Evolutionary conservation across 1,140 invertebrate species (phyloP).

Genomic region (Polypedilum vanderplanki): DNA sequence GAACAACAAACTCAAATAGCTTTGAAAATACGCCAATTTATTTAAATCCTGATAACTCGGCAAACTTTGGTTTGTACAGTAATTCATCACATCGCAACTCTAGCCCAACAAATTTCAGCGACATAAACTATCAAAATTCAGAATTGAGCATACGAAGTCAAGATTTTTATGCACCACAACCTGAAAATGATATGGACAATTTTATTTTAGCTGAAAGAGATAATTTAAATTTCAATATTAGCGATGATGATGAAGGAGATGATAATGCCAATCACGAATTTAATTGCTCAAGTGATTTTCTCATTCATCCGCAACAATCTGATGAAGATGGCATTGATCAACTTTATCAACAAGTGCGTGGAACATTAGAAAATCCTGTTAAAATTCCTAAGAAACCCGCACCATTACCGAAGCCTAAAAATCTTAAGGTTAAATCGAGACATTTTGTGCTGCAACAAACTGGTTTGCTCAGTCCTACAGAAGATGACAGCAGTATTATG

Average conservation of each 20-base stretch:
- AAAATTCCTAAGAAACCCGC: neutral
- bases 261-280: slow-evolving; percentile 20
- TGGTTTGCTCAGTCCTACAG: slow-evolving; percentile 1
- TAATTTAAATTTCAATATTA: neutral
- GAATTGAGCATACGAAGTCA: slow-evolving; percentile 55
- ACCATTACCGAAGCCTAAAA: neutral
- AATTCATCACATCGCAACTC: slow-evolving; percentile 39
- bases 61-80: slow-evolving; percentile 47
- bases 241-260: neutral
- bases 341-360: slow-evolving; percentile 9
- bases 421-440: neutral
- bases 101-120: slow-evolving; percentile 52
- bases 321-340: slow-evolving; percentile 23
- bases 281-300: slow-evolving; percentile 25
- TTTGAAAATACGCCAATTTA: slow-evolving; percentile 34
- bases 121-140: slow-evolving; percentile 55
- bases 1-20: neutral
- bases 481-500: slow-evolving; percentile 22
- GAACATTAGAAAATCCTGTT: neutral
- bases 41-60: slow-evolving; percentile 47
- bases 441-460: slow-evolving; percentile 2
- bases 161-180: slow-evolving; percentile 51
- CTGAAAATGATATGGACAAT: slow-evolving; percentile 42
- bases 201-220: neutral
- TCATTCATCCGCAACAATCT: slow-evolving; percentile 14